Evolutionary conservation across 1,140 invertebrate genomes (phyloP), one percentile per base, ranked within the genome.

Genomic region (Drosophila suzukii): DNA sequence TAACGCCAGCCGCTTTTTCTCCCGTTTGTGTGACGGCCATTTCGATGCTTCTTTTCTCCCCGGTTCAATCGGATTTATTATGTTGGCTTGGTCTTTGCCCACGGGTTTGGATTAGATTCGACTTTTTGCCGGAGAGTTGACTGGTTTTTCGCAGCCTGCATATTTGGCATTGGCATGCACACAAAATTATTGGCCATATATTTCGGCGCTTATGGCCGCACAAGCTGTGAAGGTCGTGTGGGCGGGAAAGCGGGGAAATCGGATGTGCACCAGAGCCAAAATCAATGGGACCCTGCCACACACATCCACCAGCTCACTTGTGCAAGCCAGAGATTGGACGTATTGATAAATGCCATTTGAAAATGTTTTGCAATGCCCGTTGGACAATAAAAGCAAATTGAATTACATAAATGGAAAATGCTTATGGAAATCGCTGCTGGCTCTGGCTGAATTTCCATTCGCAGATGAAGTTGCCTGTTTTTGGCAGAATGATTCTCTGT

Each of bases 301-400:
- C 55, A 57, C 38, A 57, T 13, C 56, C 51, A 49, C 50, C 36
- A 43, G 49, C 43, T 17, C 34, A 2, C 38, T 24, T 7, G 46
- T 17, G 39, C 6, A n/a, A 43, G 66, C 27, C 51, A 84, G 55
- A 76, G 81, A 84, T 83, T 76, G 81, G 27, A 54, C 67, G 77
- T 57, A 46, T 59, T 84, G 76, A 84, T 84, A 84, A 84, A 84
- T 84, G 72, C 71, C 72, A 68, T 84, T 70, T 66, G 75, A 57
- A 75, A 78, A 81, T 78, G 51, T 67, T 86, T 85, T 78, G 73
- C 72, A 78, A 86, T 86, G 44, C 77, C 53, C 57, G 61, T 62
- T 57, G 70, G 62, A 78, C 78, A 81, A 86, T 81, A 68, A 78
- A 83, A 79, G 46, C 66, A 81, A 84, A 84, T 84, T 84, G 61